Base-by-base conservation (phyloP, 2,797 vertebrate species). In the Varecia variegata region DNA sequence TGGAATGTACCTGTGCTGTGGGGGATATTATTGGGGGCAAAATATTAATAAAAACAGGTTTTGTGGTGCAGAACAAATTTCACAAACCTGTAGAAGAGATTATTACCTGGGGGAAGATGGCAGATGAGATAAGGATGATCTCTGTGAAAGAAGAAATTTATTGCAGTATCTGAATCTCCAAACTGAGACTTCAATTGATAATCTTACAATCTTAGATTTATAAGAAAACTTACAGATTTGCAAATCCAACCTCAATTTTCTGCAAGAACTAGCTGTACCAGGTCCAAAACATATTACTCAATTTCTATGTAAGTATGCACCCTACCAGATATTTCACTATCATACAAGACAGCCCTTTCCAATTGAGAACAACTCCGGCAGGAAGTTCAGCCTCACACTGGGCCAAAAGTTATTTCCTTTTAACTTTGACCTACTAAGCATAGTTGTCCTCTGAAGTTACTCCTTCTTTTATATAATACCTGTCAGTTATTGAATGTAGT, bases 11-110 rank as follows among this genome's bases (percentile, higher is more conserved):
- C 94, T 96, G 92, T 96, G 90, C 60, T 40, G 20, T 54, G 76
- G 71, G 58, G 45, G 21, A 40, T 88, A 96, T 98, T 96, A 67
- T 58, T 87, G 32, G 38, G 52, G 80, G 77, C 43, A 90, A 96
- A 97, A 97, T 12, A 90, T 97, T 90, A 97, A 95, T 96, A 97
- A 92, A 68, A 97, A 32, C 50, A 97, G 60, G 27, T 83, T 47
- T 94, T 80, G 38, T 47, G 93, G 9, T 38, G 21, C 97, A 83
- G 74, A 32, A 81, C 87, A 97, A 90, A 27, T 77, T 97, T 97
- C 60, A 89, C 90, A 96, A 81, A 54, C 35, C 47, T 54, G 32
- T 96, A 25, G 80, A 94, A 6, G 2, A 87, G 73, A 89, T 93
- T 94, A 93, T 84, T 90, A 70, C 60, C 88, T 84, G 56, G 73